phyloP scores from a whole-genome alignment of 2,888 invertebrate genomes.

The Galerucella pusilla region DNA sequence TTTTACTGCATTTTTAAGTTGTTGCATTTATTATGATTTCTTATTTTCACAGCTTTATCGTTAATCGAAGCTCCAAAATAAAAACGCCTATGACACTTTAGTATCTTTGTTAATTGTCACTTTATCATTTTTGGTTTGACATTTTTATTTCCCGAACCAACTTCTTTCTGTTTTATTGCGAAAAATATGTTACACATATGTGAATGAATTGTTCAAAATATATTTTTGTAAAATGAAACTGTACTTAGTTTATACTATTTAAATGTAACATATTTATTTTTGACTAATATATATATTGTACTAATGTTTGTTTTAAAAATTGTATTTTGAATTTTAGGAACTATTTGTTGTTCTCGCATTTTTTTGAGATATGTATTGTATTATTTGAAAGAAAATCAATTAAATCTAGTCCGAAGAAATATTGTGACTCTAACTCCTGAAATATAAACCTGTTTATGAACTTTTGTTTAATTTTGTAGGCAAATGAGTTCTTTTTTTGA shows the following conservation, averaged over 20 bases:
- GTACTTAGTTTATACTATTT: constrained; percentile 42
- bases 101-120: not conserved
- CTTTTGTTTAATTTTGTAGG: not conserved
- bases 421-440: constrained; percentile 48
- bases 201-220: constrained; percentile 42
- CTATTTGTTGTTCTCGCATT: constrained; percentile 37
- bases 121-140: not conserved
- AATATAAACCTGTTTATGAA: constrained; percentile 42
- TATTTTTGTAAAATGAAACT: constrained; percentile 45
- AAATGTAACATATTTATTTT: constrained; percentile 44
- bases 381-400: constrained; percentile 36
- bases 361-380: constrained; percentile 36
- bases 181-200: constrained; percentile 43
- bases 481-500: too few relatives aligned
- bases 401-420: constrained; percentile 53
- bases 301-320: constrained; percentile 41
- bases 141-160: constrained; percentile 7
- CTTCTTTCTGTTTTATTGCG: constrained; percentile 29
- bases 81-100: too few relatives aligned
- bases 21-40: not conserved
- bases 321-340: constrained; percentile 40
- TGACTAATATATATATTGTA: constrained; percentile 39
- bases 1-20: constrained; percentile 1
- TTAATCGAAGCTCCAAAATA: too few relatives aligned
- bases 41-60: too few relatives aligned